phyloP scores from a whole-genome alignment of 2,113 vertebrate species.

The Hemicordylus capensis region DNA sequence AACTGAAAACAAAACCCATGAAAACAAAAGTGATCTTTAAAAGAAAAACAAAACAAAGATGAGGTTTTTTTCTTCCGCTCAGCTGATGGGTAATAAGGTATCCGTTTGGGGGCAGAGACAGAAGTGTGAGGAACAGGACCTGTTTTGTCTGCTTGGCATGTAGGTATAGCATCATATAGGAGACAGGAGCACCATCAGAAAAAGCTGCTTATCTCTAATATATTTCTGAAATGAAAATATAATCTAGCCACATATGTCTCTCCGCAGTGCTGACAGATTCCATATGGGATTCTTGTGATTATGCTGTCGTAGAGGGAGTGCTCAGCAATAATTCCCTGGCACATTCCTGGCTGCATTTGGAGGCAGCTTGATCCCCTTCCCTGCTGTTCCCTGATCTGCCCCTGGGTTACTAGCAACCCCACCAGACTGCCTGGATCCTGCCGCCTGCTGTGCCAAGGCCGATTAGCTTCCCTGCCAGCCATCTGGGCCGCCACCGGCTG shows the following conservation, averaged over 20 bases:
- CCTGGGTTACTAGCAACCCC: conserved; percentile 81
- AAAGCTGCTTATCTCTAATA: neutral
- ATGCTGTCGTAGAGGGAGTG: conserved; percentile 71
- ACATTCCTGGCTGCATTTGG: conserved; percentile 85
- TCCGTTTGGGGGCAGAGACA: too few relatives aligned
- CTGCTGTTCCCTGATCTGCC: conserved; percentile 84
- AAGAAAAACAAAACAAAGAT: too few relatives aligned
- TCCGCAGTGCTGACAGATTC: conserved; percentile 43
- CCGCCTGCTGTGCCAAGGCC: conserved; percentile 79
- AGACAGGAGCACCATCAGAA: neutral
- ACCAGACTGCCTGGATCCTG: conserved; percentile 82
- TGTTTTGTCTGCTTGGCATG: neutral
- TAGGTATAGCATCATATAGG: neutral
- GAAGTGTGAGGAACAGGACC: too few relatives aligned
- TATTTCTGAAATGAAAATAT: neutral
- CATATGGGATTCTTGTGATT: conserved; percentile 56
- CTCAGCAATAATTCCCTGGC: conserved; percentile 84
- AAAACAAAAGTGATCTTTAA: too few relatives aligned
- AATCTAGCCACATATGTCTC: neutral
- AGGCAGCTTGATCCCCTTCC: conserved; percentile 79
- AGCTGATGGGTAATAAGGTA: too few relatives aligned
- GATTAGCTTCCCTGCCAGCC: conserved; percentile 81
- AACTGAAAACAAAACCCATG: too few relatives aligned
- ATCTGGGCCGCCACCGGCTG: conserved; percentile 80
- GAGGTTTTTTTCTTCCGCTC: too few relatives aligned